phyloP scores from a whole-genome alignment of 2,797 vertebrate genomes.

The Nannoperca obscura region DNA sequence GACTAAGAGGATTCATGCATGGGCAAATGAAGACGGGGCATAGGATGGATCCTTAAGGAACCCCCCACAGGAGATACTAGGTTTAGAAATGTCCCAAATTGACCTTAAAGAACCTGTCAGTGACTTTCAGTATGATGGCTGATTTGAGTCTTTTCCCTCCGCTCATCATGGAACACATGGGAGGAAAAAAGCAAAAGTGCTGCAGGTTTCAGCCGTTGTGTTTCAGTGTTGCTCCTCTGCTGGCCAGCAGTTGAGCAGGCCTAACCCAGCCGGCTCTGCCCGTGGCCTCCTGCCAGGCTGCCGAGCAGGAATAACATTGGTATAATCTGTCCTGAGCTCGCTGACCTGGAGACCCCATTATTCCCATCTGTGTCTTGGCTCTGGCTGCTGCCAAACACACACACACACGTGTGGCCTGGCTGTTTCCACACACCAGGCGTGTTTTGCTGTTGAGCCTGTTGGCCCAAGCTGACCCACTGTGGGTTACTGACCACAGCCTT shows the following conservation, averaged over 20 bases:
- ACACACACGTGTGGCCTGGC: constrained; percentile 12
- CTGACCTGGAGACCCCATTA: constrained; percentile 49
- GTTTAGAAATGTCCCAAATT: background rate
- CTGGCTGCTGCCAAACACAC: constrained; percentile 10
- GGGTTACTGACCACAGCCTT: constrained; percentile 11
- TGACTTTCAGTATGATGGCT: background rate
- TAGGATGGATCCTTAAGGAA: background rate
- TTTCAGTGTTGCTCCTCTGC: background rate
- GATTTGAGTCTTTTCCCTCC: background rate
- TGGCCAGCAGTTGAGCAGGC: constrained; percentile 14
- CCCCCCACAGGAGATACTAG: background rate
- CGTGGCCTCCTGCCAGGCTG: constrained; percentile 23
- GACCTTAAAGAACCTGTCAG: background rate
- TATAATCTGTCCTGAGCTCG: constrained; percentile 51
- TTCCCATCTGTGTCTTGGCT: constrained; percentile 39
- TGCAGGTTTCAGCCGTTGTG: constrained; percentile 7
- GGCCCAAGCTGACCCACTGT: constrained; percentile 20
- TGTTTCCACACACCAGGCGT: constrained; percentile 13
- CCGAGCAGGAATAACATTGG: constrained; percentile 45
- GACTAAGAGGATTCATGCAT: background rate
- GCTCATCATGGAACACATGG: background rate
- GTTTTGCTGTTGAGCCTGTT: constrained; percentile 33
- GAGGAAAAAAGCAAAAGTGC: background rate
- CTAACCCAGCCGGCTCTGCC: background rate
- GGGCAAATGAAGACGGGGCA: background rate